Conservation (phyloP, 1,140 invertebrate genomes). For the Carposina sasakii region DNA sequence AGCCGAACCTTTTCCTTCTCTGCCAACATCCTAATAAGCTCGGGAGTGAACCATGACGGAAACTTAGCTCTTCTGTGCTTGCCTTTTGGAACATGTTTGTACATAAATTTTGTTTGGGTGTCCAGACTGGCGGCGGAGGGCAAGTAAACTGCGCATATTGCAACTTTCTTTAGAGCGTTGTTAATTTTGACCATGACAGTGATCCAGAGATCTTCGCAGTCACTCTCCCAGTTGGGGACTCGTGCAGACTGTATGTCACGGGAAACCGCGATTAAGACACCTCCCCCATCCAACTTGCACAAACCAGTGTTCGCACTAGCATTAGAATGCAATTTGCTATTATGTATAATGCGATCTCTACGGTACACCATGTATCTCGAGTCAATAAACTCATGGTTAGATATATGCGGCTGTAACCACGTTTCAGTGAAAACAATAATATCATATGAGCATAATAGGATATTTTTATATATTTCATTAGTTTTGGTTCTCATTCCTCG, state of each 20-base stretch:
- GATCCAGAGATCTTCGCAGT: background rate
- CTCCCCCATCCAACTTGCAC: background rate
- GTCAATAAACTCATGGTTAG: constrained; percentile 16
- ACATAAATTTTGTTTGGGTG: background rate
- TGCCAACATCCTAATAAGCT: background rate
- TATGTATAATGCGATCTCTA: constrained; percentile 13
- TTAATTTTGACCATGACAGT: background rate
- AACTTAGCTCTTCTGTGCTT: no score
- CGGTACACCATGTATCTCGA: constrained; percentile 16
- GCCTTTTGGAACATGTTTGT: no score
- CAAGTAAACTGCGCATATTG: background rate
- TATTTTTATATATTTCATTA: constrained; percentile 16
- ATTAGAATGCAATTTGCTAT: no score
- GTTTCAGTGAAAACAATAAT: constrained; percentile 22
- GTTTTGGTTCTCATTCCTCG: constrained; percentile 20
- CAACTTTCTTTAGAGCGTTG: background rate
- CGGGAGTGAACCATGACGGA: background rate
- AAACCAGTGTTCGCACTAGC: background rate
- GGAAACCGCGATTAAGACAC: background rate
- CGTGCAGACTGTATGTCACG: background rate
- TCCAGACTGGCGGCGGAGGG: background rate
- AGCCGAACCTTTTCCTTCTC: background rate
- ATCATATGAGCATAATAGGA: constrained; percentile 10
- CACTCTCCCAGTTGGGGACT: background rate
- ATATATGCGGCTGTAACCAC: constrained; percentile 16